Percentiles rank a stretch among this genome's conserved stretches.
These are phyloP conservation scores for Glaucopsyche alexis DNA, from an alignment of 2,888 invertebrate species.

Conservation along the genomic window DNA sequence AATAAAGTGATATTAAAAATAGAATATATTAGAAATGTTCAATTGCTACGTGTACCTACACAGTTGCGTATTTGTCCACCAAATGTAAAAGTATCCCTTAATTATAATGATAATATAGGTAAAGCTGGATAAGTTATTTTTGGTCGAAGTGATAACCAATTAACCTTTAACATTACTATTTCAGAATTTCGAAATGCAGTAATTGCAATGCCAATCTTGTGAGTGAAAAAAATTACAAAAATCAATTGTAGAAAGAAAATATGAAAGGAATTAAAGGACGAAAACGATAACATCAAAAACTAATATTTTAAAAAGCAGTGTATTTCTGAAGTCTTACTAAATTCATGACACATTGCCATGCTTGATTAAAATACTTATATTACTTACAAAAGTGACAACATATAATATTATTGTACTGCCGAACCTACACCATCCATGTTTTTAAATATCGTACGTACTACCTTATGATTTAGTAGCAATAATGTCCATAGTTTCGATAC, in stretches of 20 bases:
- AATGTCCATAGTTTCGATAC: too few species aligned
- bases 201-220: background rate
- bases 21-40: too few species aligned
- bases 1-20: too few species aligned
- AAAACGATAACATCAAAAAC: background rate
- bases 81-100: background rate
- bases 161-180: background rate
- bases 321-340: background rate
- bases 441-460: background rate
- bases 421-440: background rate
- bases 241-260: background rate
- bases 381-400: background rate
- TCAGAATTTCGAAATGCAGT: conserved; percentile 1
- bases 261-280: background rate
- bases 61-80: background rate
- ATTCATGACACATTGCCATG: background rate
- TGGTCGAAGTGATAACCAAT: background rate
- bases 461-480: too few species aligned
- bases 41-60: too few species aligned
- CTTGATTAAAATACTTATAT: background rate
- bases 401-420: background rate
- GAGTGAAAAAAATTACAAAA: background rate
- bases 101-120: too few species aligned
- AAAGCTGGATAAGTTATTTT: background rate
- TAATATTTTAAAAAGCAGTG: background rate